A percentile compares a stretch with the other conserved stretches of the same genome.
These are phyloP conservation scores for Channallabes apus DNA, from an alignment of 2,797 vertebrate genomes.

Conservation along the genomic window DNA sequence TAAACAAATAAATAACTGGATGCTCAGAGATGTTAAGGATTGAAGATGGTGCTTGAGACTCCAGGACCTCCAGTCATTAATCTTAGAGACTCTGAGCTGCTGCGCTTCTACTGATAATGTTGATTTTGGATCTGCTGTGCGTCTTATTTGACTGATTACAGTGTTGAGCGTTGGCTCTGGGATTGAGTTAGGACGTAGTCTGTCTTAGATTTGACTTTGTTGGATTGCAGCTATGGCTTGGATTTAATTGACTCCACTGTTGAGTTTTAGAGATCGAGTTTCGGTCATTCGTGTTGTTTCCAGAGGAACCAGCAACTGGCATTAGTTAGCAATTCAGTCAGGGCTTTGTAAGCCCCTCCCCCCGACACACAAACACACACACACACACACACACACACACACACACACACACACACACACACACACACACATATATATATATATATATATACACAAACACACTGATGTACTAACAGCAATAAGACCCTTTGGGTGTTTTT, in stretches of 20 bases:
- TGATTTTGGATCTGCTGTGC: conserved; percentile 16
- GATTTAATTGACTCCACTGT: conserved; percentile 12
- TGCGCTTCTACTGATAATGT: background rate
- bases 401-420: background rate
- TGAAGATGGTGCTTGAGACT: background rate
- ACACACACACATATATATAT: background rate
- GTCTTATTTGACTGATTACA: conserved; percentile 13
- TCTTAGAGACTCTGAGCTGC: background rate
- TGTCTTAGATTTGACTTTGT: conserved; percentile 2
- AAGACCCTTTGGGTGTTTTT: background rate
- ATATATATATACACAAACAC: too few species aligned
- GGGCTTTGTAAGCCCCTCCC: background rate
- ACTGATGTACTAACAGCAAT: too few species aligned
- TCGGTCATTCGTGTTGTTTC: conserved; percentile 11
- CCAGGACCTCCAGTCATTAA: background rate
- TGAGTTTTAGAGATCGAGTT: conserved; percentile 12
- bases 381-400: background rate
- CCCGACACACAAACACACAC: background rate
- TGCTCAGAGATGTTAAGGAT: background rate
- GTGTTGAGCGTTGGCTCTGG: background rate
- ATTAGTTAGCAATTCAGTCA: conserved; percentile 14
- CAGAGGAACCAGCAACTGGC: conserved; percentile 15
- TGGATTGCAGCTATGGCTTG: conserved; percentile 5
- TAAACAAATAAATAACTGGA: background rate
- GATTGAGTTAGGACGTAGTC: background rate